Base-by-base conservation (phyloP, 2,113 vertebrate genomes). In the Platichthys flesus region DNA sequence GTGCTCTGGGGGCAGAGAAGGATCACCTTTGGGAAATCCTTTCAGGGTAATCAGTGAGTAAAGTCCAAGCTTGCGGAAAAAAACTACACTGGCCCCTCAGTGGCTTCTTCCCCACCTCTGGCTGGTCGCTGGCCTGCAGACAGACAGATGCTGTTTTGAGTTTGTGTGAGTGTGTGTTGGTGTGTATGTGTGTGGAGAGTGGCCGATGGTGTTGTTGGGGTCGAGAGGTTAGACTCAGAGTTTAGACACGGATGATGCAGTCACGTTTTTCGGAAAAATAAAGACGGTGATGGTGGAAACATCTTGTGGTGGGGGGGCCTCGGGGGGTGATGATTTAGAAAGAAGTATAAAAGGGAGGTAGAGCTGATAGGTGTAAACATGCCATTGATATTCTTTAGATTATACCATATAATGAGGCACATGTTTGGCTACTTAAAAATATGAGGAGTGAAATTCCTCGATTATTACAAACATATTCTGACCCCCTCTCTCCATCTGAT, bases 21-120 rank as follows among this genome's bases (percentile, higher is more conserved):
- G 56, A 64, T 78, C 66, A 40, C 79, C 85, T 85, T 78, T 78
- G 78, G 90, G 80, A 82, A 84, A 74, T 84, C 74, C 78, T 88
- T 77, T 76, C 76, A 76, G 67, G 75, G 40, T 63, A 88, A 85
- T 81, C 67, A 79, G 5, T 87, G 86, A 89, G 72, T 35, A 18
- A 51, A 37, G 82, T 79, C 52, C 71, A 71, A 77, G 78, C 67
- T 60, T 74, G 31, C 71, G 62, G 84, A 57, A 63, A 24, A 74
- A 85, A 82, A 74, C 73, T 72, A 42, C 49, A 68, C 47, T 72
- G 82, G 40, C 73, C 56, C 69, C 61, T 78, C 75, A 67, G 35
- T 75, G 65, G 56, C 49, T 28, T 55, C 58, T 45, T 20, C 31
- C 55, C 56, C 55, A 54, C 9, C 51, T n/a, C 51, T 54, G 51